A percentile compares a stretch with the other conserved stretches of the same genome.
These are phyloP conservation scores for Chouioia cunea DNA, from an alignment of 2,888 invertebrate genomes.

Conservation along the genomic window DNA sequence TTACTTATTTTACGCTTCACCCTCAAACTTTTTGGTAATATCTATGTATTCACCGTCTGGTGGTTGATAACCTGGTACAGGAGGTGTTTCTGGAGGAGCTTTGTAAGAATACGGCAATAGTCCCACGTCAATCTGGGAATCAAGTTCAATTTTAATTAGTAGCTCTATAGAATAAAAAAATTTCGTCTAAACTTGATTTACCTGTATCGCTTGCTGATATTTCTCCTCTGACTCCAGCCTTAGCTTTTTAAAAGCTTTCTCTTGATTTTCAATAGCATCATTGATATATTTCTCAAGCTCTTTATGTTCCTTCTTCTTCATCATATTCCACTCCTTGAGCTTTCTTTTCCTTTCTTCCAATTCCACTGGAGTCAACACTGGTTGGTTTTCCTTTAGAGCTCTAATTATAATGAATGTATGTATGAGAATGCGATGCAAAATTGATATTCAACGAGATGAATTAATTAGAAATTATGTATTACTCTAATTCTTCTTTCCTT, in stretches of 20 bases:
- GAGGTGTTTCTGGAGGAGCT: constrained; percentile 88
- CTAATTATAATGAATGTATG: constrained; percentile 18
- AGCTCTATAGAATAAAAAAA: constrained; percentile 6
- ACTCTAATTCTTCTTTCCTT: constrained; percentile 77
- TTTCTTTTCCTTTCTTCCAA: constrained; percentile 76
- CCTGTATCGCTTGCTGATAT: constrained; percentile 88
- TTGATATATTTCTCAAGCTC: constrained; percentile 79
- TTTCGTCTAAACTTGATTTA: constrained; percentile 56
- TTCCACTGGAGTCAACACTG: constrained; percentile 72
- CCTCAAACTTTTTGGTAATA: constrained; percentile 75
- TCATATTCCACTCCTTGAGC: constrained; percentile 82
- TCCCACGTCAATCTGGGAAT: constrained; percentile 77
- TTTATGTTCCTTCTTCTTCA: constrained; percentile 76
- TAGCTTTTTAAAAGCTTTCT: constrained; percentile 84
- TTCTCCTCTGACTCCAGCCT: constrained; percentile 86
- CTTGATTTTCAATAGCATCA: constrained; percentile 77
- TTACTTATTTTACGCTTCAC: constrained; percentile 47
- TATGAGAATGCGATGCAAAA: constrained; percentile 2
- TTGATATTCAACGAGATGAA: constrained; percentile 28
- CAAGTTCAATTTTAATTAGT: constrained; percentile 13
- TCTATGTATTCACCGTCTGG: constrained; percentile 94
- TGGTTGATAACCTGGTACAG: constrained; percentile 82
- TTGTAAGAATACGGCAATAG: constrained; percentile 77
- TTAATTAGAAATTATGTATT: constrained; percentile 57
- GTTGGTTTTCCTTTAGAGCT: constrained; percentile 69